phyloP scores from a whole-genome alignment of 2,113 vertebrate species.

The Lipophrys pholis region DNA sequence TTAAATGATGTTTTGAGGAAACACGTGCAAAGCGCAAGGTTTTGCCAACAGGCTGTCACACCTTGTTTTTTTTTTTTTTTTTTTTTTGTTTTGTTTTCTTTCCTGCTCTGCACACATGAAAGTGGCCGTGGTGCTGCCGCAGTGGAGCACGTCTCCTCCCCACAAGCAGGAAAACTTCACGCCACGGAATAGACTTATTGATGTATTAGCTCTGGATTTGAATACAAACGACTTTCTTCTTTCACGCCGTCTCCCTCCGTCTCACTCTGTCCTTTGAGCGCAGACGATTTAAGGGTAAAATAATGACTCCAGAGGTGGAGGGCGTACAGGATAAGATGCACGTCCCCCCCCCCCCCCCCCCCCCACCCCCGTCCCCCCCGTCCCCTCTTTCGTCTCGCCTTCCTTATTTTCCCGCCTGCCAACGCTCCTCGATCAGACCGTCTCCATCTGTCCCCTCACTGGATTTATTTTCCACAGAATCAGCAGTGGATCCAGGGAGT shows the following conservation, averaged over 20 bases:
- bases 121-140: conserved; percentile 41
- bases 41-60: no score
- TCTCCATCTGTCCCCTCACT: conserved; percentile 9
- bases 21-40: no score
- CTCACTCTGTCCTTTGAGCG: background rate
- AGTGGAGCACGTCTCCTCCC: conserved; percentile 45
- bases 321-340: conserved; percentile 24
- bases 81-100: conserved; percentile 23
- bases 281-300: conserved; percentile 40
- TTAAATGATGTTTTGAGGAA: no score
- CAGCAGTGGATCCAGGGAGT: conserved; percentile 43
- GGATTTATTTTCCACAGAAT: background rate
- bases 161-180: conserved; percentile 37
- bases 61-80: conserved; percentile 19
- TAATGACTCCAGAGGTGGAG: conserved; percentile 15
- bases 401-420: conserved; percentile 11
- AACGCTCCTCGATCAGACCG: background rate
- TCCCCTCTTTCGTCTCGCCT: background rate
- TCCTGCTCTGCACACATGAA: conserved; percentile 21
- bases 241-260: background rate
- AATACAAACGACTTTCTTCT: conserved; percentile 68
- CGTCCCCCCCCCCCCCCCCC: background rate
- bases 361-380: background rate
- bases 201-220: conserved; percentile 74
- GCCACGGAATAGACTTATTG: conserved; percentile 72